Base-by-base conservation (phyloP, 2,888 invertebrate species). In the Acleris laterana region DNA sequence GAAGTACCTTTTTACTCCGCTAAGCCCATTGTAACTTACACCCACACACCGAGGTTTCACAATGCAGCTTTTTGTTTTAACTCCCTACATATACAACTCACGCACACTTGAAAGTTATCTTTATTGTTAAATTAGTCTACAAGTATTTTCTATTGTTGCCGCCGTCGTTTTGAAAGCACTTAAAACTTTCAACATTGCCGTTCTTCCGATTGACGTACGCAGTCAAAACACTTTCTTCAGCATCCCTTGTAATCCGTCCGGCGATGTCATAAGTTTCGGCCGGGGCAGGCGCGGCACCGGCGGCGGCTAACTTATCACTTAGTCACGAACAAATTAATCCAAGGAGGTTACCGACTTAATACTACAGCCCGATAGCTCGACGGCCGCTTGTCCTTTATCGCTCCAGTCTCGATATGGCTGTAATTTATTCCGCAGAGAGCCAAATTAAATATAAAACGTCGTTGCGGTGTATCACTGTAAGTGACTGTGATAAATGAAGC, bases 401-500 rank as follows among this genome's bases (percentile, higher is more conserved):
- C 82, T 82, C 80, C 79, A 77, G 85, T 84, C 86, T 86, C 86
- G 87, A 91, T 90, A 88, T 88, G 87, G 83, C 81, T 78, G 86
- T 90, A 90, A 92, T 92, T 92, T 91, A 91, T 92, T 90, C 91
- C 80, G 79, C 82, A 85, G 84, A 86, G 85, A 84, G 88, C 88
- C 88, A 92, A 92, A 93, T 93, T 92, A 92, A 92, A 92, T 92
- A 92, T 91, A 91, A 92, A 92, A 90, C 88, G 90, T 87, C 89
- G 88, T 89, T 88, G 91, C 88, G 90, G 90, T 91, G 92, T 93
- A 93, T 92, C 92, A 92, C 87, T 92, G 93, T 90, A 90, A 90
- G 92, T 89, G 93, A 90, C 92, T 92, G 89, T 92, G 93, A 93
- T 90, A 92, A 92, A 93, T 93, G 91, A 89, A 90, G 89, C 90